Evolutionary conservation across 2,797 vertebrate genomes (phyloP), one percentile per base, ranked within the genome.

Genomic region (Tamandua tetradactyla): DNA sequence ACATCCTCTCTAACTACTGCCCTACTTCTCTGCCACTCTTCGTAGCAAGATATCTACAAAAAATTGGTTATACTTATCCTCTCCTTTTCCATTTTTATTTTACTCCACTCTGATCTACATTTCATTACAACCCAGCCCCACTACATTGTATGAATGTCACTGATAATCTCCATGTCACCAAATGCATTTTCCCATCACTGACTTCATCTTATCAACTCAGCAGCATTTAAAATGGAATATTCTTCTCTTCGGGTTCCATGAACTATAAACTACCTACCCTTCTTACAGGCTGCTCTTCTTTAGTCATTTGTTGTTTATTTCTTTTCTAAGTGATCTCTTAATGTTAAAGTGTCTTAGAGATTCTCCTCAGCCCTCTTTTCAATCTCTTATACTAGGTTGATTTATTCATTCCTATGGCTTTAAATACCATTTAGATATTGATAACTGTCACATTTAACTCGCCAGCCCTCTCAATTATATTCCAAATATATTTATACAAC

Each of bases 311-410:
- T 86, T 55, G 25, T 57, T 5, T 69, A 30, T 66, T 85, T 52
- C n/a, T 49, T 9, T 11, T 87, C 15, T 37, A 52, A 80, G 66
- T 87, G 30, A 84, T 52, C 18, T 90, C 20, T 32, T 37, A 87
- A 72, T 87, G 20, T 81, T 80, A 47, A 40, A 75, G 40, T 89
- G 6, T 47, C 35, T 69, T 52, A 96, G 44, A 69, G 37, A 20
- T 85, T 76, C 2, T 80, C 69, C n/a, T 86, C 18, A 86, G 47
- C n/a, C 37, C 27, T 96, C 14, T 82, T 96, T 85, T 59, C 40
- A 81, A 32, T 49, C 22, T 59, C 20, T 75, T 75, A 62, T 3
- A 61, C 7, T 80, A 40, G 25, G 32, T 37, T 81, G 32, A 76
- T 13, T 83, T 14, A 71, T 69, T 32, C 59, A 74, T 83, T 78